Conservation (phyloP, 2,113 vertebrate genomes). For the Promerops cafer region DNA sequence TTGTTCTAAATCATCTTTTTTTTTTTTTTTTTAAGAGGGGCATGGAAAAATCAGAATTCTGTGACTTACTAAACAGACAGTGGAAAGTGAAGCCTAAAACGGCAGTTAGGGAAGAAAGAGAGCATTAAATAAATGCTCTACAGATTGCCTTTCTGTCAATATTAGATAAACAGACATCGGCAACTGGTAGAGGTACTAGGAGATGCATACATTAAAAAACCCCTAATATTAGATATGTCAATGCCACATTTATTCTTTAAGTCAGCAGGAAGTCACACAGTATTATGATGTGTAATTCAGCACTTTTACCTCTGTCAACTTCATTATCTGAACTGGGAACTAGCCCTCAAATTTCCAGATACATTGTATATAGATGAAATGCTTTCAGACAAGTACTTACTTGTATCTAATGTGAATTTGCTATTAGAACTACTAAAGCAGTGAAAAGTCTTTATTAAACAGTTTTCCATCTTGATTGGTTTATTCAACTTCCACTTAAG, state of each 20-base stretch:
- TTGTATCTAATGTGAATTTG: not conserved
- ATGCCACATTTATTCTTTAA: not conserved
- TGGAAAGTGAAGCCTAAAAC: not conserved
- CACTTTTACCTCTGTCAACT: not conserved
- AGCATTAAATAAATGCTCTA: not conserved
- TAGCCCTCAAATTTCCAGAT: not conserved
- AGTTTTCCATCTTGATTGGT: not conserved
- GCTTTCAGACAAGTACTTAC: not conserved
- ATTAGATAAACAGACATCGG: not conserved
- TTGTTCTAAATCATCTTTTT: not conserved
- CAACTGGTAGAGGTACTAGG: not conserved
- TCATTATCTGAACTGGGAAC: not conserved
- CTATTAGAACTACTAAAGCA: not conserved
- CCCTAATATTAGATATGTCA: not conserved
- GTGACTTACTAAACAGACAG: not conserved
- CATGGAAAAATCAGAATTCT: not conserved
- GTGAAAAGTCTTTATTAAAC: not conserved
- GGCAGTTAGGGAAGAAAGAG: not conserved
- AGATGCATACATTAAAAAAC: not conserved
- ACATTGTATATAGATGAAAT: not conserved
- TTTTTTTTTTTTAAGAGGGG: not conserved
- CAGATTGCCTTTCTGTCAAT: not conserved
- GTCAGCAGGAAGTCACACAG: not conserved
- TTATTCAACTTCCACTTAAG: not conserved
- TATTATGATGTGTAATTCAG: not conserved